Evolutionary conservation across 2,888 invertebrate species (phyloP).

Genomic region (Papilio gigon): DNA sequence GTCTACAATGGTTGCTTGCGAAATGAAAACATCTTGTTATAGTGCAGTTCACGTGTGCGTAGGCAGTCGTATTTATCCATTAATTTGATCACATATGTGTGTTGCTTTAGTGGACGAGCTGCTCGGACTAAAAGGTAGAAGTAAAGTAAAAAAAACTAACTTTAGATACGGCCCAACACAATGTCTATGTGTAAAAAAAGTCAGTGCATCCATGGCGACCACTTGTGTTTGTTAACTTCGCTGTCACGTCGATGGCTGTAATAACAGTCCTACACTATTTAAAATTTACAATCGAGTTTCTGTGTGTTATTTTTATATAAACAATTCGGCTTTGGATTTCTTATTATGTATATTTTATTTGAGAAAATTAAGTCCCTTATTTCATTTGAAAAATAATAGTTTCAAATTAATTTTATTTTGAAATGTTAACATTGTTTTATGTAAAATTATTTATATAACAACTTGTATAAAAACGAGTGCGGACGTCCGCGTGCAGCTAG

Average conservation of each 20-base stretch:
- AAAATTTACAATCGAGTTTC: no score
- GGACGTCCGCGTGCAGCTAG: no score
- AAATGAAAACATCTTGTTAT: not conserved
- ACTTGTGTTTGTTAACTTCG: slow-evolving; percentile 1
- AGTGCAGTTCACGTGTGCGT: not conserved
- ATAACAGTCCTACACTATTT: not conserved
- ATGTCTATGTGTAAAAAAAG: not conserved
- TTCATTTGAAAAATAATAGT: no score
- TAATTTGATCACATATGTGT: not conserved
- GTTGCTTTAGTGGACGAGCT: not conserved
- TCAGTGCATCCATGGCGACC: not conserved
- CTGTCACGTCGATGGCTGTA: not conserved
- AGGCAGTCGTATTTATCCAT: not conserved
- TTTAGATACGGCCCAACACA: not conserved
- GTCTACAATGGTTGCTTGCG: not conserved
- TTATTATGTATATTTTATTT: no score
- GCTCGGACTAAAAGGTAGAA: not conserved
- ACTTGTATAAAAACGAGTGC: no score
- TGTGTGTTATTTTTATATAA: no score
- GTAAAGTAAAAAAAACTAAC: not conserved
- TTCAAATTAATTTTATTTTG: no score
- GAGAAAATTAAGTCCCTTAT: no score
- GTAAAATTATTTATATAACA: no score
- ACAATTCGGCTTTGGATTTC: no score
- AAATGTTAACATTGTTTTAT: no score